Evolutionary conservation across 2,888 invertebrate species (phyloP), one percentile per base, ranked within the genome.

Genomic region (Synergus japonicus): DNA sequence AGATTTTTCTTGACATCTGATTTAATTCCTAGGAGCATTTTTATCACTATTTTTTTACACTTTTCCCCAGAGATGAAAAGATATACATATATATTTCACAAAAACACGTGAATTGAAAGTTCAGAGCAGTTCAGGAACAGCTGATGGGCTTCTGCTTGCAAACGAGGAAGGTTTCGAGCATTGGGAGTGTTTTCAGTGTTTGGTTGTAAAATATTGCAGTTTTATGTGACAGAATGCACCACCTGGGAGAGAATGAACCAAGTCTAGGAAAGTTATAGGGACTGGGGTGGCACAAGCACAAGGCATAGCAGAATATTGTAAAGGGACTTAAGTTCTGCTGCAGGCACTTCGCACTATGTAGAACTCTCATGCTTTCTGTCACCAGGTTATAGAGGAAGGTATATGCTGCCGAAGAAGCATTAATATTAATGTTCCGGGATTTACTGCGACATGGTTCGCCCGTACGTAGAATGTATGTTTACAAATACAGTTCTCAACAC

Each of bases 351-450:
- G 83, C 82, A 67, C 49, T 67, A 18, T 66, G 54, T 29, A 41
- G 29, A 66, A 66, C 15, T 77, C 49, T 46, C 65, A 15, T 65
- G 49, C 77, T 64, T 64, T 64, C 77, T 49, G 60, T 60, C 37
- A 76, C 15, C 15, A 77, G 66, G 77, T 46, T 60, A 76, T 29
- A 29, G 43, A 46, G 65, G 60, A 46, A 41, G 15, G 15, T 44
- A 49, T 86, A 87, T 88, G 87, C 89, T 88, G 87, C 89, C 90
- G 87, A 89, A 90, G 90, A 87, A 85, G 86, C 89, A 90, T 90
- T 90, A 90, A 90, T 90, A 90, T 90, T 90, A 90, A 90, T 90
- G 89, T 86, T 84, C 85, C 84, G 87, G 88, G 89, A 89, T 90
- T 90, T 90, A 89, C 89, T 84, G 80, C 87, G 88, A 89, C 88